These are phyloP conservation scores for Lasioglossum vierecki DNA, from an alignment of 2,888 invertebrate genomes.

Conservation along the genomic window DNA sequence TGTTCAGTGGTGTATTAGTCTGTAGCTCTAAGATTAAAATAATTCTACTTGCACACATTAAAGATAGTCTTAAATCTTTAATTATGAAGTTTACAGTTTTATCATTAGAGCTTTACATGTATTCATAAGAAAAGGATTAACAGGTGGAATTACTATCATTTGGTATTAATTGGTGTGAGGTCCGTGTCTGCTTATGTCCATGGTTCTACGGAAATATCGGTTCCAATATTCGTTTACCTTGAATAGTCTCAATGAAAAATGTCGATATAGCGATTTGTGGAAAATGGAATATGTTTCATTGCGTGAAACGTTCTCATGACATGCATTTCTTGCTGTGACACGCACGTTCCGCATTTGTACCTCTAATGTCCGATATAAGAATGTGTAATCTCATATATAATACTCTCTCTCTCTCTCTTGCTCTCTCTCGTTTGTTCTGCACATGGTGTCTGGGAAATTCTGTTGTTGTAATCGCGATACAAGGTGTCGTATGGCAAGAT, in stretches of 20 bases:
- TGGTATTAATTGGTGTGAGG: slow-evolving; percentile 79
- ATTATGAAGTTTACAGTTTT: slow-evolving; percentile 44
- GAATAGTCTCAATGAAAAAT: slow-evolving; percentile 21
- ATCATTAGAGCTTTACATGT: slow-evolving; percentile 62
- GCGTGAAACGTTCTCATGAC: slow-evolving; percentile 16
- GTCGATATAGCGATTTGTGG: slow-evolving; percentile 27
- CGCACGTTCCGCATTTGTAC: slow-evolving; percentile 44
- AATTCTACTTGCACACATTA: slow-evolving; percentile 39
- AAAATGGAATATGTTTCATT: slow-evolving; percentile 33
- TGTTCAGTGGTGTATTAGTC: slow-evolving; percentile 34
- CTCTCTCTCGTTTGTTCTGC: slow-evolving; percentile 30
- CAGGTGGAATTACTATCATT: slow-evolving; percentile 66
- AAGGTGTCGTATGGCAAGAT: slow-evolving; percentile 34
- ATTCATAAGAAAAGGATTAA: slow-evolving; percentile 51
- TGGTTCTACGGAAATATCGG: slow-evolving; percentile 47
- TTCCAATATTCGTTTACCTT: slow-evolving; percentile 15
- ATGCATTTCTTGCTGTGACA: slow-evolving; percentile 36
- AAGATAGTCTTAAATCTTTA: slow-evolving; percentile 28
- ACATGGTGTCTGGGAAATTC: slow-evolving; percentile 44
- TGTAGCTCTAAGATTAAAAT: slow-evolving; percentile 28
- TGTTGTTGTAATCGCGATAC: slow-evolving; percentile 33
- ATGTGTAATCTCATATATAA: slow-evolving; percentile 47
- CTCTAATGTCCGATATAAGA: slow-evolving; percentile 45
- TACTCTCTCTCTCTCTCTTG: slow-evolving; percentile 22
- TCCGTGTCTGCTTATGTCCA: slow-evolving; percentile 76